These are phyloP conservation scores for Drosophila atroscutellata DNA, from an alignment of 2,888 invertebrate genomes.

Conservation along the genomic window DNA sequence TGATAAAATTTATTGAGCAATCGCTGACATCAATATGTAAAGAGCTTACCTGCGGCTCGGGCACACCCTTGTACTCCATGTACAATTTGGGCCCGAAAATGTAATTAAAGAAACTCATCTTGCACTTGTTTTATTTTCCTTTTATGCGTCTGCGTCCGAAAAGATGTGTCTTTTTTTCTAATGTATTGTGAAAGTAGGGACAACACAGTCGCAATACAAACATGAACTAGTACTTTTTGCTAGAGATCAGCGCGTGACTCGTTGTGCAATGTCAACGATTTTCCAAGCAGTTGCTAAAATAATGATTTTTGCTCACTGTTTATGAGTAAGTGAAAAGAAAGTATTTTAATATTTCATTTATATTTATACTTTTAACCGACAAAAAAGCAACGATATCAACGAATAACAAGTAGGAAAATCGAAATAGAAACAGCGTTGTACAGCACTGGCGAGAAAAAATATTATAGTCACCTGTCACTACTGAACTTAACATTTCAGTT, in stretches of 20 bases:
- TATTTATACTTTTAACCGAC: background rate
- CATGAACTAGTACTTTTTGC: slow-evolving; percentile 33
- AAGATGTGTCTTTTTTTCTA: slow-evolving; percentile 31
- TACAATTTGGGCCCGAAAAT: slow-evolving; percentile 90
- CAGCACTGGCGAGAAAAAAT: background rate
- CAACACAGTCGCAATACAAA: slow-evolving; percentile 29
- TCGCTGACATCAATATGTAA: background rate
- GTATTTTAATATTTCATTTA: background rate
- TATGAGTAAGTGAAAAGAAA: background rate
- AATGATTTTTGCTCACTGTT: too few relatives aligned
- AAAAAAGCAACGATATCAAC: background rate
- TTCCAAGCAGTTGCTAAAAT: background rate
- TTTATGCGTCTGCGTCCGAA: slow-evolving; percentile 36
- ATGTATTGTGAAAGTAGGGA: slow-evolving; percentile 56
- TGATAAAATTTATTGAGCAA: slow-evolving; percentile 14
- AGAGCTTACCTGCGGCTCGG: slow-evolving; percentile 86
- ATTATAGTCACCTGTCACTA: background rate
- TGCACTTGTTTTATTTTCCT: slow-evolving; percentile 27
- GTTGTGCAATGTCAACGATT: background rate
- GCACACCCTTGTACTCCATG: slow-evolving; percentile 88
- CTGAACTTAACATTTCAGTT: background rate
- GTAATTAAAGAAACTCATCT: slow-evolving; percentile 86
- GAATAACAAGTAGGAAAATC: background rate
- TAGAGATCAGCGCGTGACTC: slow-evolving; percentile 22
- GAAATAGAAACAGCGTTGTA: background rate